phyloP scores from a whole-genome alignment of 2,888 invertebrate genomes.

The Acronicta psi region DNA sequence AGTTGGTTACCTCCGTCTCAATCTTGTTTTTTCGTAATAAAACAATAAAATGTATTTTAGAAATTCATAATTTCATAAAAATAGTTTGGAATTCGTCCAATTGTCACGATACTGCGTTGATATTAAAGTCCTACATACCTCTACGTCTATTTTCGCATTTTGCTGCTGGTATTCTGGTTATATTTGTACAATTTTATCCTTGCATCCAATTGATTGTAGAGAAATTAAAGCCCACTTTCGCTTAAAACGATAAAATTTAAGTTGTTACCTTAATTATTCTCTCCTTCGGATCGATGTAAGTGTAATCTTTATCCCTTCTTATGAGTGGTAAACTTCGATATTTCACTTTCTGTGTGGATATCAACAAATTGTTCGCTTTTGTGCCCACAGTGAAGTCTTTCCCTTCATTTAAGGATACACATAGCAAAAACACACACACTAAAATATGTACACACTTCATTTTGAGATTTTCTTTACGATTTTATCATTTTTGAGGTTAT shows the following conservation, averaged over 20 bases:
- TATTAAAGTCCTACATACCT: slow-evolving; percentile 38
- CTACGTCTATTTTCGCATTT: slow-evolving; percentile 33
- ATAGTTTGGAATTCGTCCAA: slow-evolving; percentile 41
- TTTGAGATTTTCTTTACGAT: slow-evolving; percentile 50
- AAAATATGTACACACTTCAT: slow-evolving; percentile 70
- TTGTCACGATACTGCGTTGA: slow-evolving; percentile 31
- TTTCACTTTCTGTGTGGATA: slow-evolving; percentile 79
- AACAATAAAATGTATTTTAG: slow-evolving; percentile 36
- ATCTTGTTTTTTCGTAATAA: background rate
- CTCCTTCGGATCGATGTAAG: slow-evolving; percentile 74
- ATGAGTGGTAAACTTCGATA: slow-evolving; percentile 70
- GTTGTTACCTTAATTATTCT: slow-evolving; percentile 78
- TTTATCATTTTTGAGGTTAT: slow-evolving; percentile 62
- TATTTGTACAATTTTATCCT: slow-evolving; percentile 19
- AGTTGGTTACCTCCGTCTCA: background rate
- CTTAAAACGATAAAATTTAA: slow-evolving; percentile 3
- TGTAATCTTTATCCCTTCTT: slow-evolving; percentile 79
- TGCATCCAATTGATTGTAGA: slow-evolving; percentile 1
- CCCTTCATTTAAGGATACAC: slow-evolving; percentile 67
- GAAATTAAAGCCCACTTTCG: slow-evolving; percentile 11
- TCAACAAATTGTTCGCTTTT: slow-evolving; percentile 77
- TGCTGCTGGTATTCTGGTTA: slow-evolving; percentile 16
- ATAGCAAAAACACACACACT: slow-evolving; percentile 66
- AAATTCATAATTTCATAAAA: slow-evolving; percentile 36
- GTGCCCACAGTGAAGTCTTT: slow-evolving; percentile 78